Evolutionary conservation across 53 echinoderm and acorn worm genomes (phyloP).

Genomic region (Echinarachnius parma): DNA sequence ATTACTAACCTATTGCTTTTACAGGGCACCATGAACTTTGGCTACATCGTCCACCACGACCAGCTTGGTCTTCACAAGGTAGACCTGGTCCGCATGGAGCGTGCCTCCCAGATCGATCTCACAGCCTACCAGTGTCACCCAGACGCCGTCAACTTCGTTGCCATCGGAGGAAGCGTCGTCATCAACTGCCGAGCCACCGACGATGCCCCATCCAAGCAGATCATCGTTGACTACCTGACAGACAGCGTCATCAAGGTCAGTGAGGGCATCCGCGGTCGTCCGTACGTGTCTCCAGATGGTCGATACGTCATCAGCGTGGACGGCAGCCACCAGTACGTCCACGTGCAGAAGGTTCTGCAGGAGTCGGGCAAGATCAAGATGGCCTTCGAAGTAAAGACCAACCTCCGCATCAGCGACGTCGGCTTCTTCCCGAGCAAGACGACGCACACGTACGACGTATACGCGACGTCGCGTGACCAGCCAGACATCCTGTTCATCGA

Average conservation of each 20-base stretch:
- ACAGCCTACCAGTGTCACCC: slow-evolving; percentile 82
- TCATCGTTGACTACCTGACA: slow-evolving; percentile 90
- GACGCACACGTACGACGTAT: slow-evolving; percentile 83
- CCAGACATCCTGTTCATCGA: slow-evolving; percentile 82
- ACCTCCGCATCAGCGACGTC: slow-evolving; percentile 87
- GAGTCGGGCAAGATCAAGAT: slow-evolving; percentile 78
- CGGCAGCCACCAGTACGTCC: slow-evolving; percentile 69
- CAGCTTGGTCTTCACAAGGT: slow-evolving; percentile 79
- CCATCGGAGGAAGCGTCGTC: slow-evolving; percentile 85
- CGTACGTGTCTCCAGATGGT: slow-evolving; percentile 85
- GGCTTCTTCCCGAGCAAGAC: slow-evolving; percentile 89
- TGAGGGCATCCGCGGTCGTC: slow-evolving; percentile 77
- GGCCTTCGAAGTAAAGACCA: slow-evolving; percentile 94
- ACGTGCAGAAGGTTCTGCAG: slow-evolving; percentile 85
- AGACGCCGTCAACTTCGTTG: slow-evolving; percentile 73
- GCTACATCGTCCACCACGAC: slow-evolving; percentile 72
- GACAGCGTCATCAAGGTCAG: slow-evolving; percentile 76
- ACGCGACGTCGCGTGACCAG: slow-evolving; percentile 81
- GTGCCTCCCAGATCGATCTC: slow-evolving; percentile 70
- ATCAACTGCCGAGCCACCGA: slow-evolving; percentile 74
- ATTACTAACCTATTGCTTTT: not conserved
- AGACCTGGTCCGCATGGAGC: slow-evolving; percentile 64
- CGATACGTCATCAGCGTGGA: slow-evolving; percentile 91
- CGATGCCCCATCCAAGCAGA: slow-evolving; percentile 55
- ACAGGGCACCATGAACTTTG: slow-evolving; percentile 75